A percentile compares a stretch with the other conserved stretches of the same genome.
phyloP scores from a whole-genome alignment of 2,888 invertebrate species.

The Melinopterus prodromus region DNA sequence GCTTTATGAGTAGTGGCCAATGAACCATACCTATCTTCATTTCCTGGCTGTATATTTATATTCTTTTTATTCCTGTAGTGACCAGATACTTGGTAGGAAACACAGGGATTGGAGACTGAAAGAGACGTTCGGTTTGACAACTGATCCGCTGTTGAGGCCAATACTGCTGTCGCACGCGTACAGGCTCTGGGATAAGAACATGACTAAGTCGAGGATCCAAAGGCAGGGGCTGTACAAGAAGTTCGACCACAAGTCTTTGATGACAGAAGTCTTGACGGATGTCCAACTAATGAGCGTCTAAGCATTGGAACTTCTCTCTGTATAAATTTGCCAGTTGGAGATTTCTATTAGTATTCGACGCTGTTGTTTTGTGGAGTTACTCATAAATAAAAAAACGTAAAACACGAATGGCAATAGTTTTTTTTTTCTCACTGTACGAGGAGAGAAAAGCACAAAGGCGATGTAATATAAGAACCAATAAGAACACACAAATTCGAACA shows the following conservation, averaged over 20 bases:
- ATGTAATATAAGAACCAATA: too few species aligned
- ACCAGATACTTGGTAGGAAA: neutral
- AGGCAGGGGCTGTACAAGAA: neutral
- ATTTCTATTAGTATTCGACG: neutral
- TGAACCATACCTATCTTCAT: too few species aligned
- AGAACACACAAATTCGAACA: too few species aligned
- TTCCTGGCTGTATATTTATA: neutral
- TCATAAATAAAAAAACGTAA: neutral
- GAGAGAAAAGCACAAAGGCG: too few species aligned
- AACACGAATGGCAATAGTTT: neutral
- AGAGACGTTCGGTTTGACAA: neutral
- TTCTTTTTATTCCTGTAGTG: neutral
- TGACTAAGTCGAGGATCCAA: neutral
- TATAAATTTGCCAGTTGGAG: neutral
- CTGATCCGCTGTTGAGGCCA: neutral
- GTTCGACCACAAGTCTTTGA: neutral
- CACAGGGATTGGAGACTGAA: neutral
- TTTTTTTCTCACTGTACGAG: too few species aligned
- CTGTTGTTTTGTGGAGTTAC: neutral
- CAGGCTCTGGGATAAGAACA: neutral
- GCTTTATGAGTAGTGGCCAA: too few species aligned
- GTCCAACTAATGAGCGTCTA: neutral
- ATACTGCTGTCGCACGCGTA: neutral
- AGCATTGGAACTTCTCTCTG: neutral
- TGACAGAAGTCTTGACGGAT: neutral